A percentile compares a stretch with the other conserved stretches of the same genome.
Conservation (phyloP, 2,113 vertebrate species). For the Sus scrofa region T2T-Sscrofa CM000813.6:150271501-150272000, state of each 20-base stretch:
- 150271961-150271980: no score
- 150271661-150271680: not conserved
- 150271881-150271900: not conserved
- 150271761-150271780: conserved; percentile 10
- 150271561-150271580: not conserved
- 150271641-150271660: not conserved
- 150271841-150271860: conserved; percentile 21
- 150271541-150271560: not conserved
- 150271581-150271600: conserved; percentile 36
- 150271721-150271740: not conserved
- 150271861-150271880: conserved; percentile 40
- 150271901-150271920: conserved; percentile 27
- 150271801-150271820: not conserved
- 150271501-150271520: not conserved
- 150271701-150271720: conserved; percentile 6
- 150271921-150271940: conserved; percentile 35
- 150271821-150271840: not conserved
- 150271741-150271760: conserved; percentile 26
- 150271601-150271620: conserved; percentile 12
- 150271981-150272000: no score
- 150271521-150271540: not conserved
- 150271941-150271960: conserved; percentile 39
- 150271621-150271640: not conserved
- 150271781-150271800: not conserved
- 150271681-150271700: not conserved